Evolutionary conservation across 2,888 invertebrate genomes (phyloP), one percentile per base, ranked within the genome.

Genomic region (Epinotia bilunana): DNA sequence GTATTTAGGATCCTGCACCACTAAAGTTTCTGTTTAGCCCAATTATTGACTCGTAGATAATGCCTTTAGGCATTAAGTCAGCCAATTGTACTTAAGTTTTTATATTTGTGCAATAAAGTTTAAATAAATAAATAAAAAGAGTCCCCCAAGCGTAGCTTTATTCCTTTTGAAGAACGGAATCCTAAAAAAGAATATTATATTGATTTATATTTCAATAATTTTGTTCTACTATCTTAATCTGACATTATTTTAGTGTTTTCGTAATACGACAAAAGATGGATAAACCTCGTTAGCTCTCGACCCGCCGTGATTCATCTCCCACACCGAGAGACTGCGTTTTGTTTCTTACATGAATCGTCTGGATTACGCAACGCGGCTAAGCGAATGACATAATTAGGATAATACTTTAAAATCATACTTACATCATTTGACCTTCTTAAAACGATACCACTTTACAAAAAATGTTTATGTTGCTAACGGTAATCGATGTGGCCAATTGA

Each of bases 301-400:
- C 60, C 60, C 18, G 28, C n/a, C 12, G 49, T 20, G 61, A 70
- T 70, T 46, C 20, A 61, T 70, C 70, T 33, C 49, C 33, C 49
- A 12, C 3, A 11, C 33, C 46, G 23, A 18, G 49, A 49, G 16
- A 46, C 46, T 16, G 9, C 28, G 9, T 28, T 23, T n/a, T 28
- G 39, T 39, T 13, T 23, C 61, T 71, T 71, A 61, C 49, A 49
- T 70, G 61, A 61, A 46, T 60, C 2, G 18, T 9, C 23, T 11
- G 13, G 3, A 20, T 68, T 57, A 39, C 53, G 53, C 16, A 62
- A 62, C 49, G 23, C 33, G 39, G 13, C 39, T 39, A 28, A 28
- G n/a, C 16, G 11, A 9, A 62, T 71, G 20, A 71, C 53, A 49
- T 39, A 55, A 71, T 71, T 53, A 63, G 55, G 71, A 63, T 39